Evolutionary conservation across 2,888 invertebrate genomes (phyloP).

Genomic region (Sabellastarte sp.): DNA sequence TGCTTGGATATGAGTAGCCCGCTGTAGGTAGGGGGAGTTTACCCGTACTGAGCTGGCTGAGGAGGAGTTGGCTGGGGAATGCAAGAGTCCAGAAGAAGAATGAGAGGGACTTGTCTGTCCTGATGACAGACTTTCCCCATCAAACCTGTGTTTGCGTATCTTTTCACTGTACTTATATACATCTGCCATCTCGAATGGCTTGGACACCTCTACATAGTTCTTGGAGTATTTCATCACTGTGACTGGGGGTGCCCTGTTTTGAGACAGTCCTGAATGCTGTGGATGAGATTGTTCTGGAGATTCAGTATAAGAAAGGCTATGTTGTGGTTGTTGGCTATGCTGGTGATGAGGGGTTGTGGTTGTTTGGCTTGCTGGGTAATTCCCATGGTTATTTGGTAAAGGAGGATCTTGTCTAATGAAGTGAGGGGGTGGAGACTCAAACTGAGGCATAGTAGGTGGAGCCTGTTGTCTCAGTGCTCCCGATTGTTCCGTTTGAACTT

Average conservation of each 20-base stretch:
- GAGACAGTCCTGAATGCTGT: no score
- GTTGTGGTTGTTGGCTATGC: not conserved
- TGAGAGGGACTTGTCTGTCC: not conserved
- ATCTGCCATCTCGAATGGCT: slow-evolving; percentile 97
- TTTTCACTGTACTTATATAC: slow-evolving; percentile 97
- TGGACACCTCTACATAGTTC: slow-evolving; percentile 78
- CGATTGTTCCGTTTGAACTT: no score
- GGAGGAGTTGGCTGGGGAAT: not conserved
- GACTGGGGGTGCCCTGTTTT: not conserved
- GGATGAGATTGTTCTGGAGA: no score
- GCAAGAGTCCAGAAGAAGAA: not conserved
- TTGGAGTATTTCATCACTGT: slow-evolving; percentile 53
- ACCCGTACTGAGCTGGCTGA: not conserved
- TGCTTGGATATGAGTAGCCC: not conserved
- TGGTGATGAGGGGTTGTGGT: not conserved
- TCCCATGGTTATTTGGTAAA: not conserved
- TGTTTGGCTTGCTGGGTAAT: not conserved
- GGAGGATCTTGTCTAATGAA: slow-evolving; percentile 4
- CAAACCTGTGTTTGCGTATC: slow-evolving; percentile 69
- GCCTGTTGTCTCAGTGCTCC: slow-evolving; percentile 8
- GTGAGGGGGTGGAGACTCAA: slow-evolving; percentile 13
- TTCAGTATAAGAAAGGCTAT: no score
- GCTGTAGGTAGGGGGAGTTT: not conserved
- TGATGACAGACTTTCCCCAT: not conserved
- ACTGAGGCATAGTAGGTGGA: slow-evolving; percentile 17